phyloP scores from a whole-genome alignment of 2,888 invertebrate genomes.

The Scaptomyza tumidula region DNA sequence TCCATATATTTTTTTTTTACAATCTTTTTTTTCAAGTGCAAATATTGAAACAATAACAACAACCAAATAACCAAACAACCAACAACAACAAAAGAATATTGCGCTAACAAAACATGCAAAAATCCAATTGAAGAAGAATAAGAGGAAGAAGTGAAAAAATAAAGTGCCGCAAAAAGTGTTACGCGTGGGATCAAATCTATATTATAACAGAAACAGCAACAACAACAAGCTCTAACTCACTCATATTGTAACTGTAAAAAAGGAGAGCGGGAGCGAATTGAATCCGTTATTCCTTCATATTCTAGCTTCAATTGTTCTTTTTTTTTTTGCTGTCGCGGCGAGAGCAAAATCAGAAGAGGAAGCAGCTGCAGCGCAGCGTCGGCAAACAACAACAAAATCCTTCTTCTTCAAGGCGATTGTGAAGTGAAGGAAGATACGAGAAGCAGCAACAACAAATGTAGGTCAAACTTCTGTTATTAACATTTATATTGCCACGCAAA shows the following conservation, averaged over 20 bases:
- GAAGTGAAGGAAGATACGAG: neutral
- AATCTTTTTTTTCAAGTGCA: slow-evolving; percentile 56
- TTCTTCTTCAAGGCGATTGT: neutral
- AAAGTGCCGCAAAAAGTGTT: slow-evolving; percentile 47
- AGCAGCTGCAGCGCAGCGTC: slow-evolving; percentile 14
- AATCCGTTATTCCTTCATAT: neutral
- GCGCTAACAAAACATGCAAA: slow-evolving; percentile 34
- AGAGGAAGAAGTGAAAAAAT: neutral
- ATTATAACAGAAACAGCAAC: slow-evolving; percentile 14
- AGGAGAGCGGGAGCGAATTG: neutral
- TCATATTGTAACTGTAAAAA: slow-evolving; percentile 1
- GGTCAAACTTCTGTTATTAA: slow-evolving; percentile 46
- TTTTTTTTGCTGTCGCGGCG: too few species aligned
- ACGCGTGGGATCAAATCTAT: slow-evolving; percentile 33
- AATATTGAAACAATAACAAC: slow-evolving; percentile 24
- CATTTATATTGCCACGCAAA: too few species aligned
- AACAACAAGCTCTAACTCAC: slow-evolving; percentile 1
- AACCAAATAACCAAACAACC: slow-evolving; percentile 1
- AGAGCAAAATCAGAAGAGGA: neutral
- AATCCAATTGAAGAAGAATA: slow-evolving; percentile 19
- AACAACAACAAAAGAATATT: slow-evolving; percentile 13
- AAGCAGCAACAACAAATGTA: slow-evolving; percentile 46
- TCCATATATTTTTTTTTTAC: slow-evolving; percentile 39
- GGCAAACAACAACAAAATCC: slow-evolving; percentile 5
- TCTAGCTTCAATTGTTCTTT: slow-evolving; percentile 5